Percentiles rank a stretch among this genome's conserved stretches.
These are phyloP conservation scores for Lysandra coridon DNA, from an alignment of 2,888 invertebrate species.

Conservation along the genomic window DNA sequence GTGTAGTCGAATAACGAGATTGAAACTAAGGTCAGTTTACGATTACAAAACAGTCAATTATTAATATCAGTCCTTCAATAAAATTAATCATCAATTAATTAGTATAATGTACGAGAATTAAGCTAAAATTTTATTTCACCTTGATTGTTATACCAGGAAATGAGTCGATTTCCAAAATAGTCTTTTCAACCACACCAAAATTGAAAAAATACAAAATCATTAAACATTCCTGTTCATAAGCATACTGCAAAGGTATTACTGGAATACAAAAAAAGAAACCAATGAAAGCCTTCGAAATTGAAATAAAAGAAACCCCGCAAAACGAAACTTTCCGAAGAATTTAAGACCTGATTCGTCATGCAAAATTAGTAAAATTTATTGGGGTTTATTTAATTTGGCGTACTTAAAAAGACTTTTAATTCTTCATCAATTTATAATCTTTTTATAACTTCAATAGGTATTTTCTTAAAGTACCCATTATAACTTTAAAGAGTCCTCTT, in stretches of 20 bases:
- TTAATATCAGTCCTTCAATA: too few species aligned
- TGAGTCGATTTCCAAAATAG: background rate
- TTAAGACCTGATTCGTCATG: conserved; percentile 20
- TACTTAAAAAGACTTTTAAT: conserved; percentile 15
- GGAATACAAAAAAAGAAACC: conserved; percentile 11
- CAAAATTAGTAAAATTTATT: conserved; percentile 23
- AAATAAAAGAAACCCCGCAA: conserved; percentile 25
- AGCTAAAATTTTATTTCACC: background rate
- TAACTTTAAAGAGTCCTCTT: background rate
- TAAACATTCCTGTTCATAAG: background rate
- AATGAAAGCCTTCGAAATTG: conserved; percentile 11
- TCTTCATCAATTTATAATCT: conserved; percentile 18
- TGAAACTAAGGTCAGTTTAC: too few species aligned
- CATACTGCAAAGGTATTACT: background rate
- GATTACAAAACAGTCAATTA: too few species aligned
- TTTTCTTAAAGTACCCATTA: conserved; percentile 9
- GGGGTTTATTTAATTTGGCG: conserved; percentile 27
- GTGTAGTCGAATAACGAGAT: too few species aligned
- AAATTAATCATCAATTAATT: background rate
- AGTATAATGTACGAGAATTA: background rate
- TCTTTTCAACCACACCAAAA: background rate
- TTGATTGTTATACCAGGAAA: background rate
- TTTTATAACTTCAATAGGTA: background rate
- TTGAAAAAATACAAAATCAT: background rate
- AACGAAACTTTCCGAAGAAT: background rate